A percentile compares a stretch with the other conserved stretches of the same genome.
Evolutionary conservation across 2,797 vertebrate genomes (phyloP).

Genomic region (Lutjanus argentimaculatus): DNA sequence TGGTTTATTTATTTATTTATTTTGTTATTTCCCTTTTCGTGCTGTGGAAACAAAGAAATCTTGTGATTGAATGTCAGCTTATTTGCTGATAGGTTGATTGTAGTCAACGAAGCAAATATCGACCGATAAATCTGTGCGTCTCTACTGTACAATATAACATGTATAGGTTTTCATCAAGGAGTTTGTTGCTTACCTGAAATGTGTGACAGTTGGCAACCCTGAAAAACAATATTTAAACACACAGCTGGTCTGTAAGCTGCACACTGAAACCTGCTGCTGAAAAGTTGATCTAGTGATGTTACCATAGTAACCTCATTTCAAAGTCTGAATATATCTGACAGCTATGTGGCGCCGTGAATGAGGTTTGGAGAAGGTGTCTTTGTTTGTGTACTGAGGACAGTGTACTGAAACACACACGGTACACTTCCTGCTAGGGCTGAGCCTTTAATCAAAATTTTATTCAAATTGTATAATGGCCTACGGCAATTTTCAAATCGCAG

Average conservation of each 20-base stretch:
- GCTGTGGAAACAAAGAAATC: too few relatives aligned
- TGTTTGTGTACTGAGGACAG: background rate
- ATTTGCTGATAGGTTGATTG: too few relatives aligned
- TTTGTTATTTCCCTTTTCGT: too few relatives aligned
- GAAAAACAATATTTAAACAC: background rate
- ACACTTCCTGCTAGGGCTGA: too few relatives aligned
- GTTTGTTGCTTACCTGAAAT: background rate
- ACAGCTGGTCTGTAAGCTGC: background rate
- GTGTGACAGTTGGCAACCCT: background rate
- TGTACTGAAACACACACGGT: background rate
- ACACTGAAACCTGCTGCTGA: background rate
- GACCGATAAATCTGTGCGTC: too few relatives aligned
- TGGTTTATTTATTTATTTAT: too few relatives aligned
- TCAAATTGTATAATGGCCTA: too few relatives aligned
- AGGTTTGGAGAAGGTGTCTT: background rate
- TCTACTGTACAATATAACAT: background rate
- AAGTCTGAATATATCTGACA: background rate
- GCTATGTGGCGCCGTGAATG: too few relatives aligned
- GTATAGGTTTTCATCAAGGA: background rate
- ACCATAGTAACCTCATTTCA: background rate
- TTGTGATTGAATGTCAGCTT: too few relatives aligned
- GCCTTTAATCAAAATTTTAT: too few relatives aligned
- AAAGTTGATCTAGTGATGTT: background rate
- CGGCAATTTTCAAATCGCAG: too few relatives aligned
- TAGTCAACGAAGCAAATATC: too few relatives aligned